Base-by-base conservation (phyloP, 2,113 vertebrate genomes). In the Apistogramma diplotaenia region DNA sequence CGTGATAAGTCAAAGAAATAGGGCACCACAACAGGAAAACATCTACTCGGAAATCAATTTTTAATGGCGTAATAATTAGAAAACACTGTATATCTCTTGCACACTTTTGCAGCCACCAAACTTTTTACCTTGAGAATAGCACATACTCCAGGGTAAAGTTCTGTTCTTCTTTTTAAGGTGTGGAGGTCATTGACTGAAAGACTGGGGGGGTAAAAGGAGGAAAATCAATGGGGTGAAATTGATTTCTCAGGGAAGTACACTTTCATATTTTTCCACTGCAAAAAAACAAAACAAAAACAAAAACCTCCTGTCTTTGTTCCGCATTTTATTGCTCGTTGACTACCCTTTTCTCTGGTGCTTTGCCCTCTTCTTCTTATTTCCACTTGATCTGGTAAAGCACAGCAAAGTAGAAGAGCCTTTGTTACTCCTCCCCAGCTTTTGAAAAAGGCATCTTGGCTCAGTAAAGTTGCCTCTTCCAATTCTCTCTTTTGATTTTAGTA, bases 201-300 rank as follows among this genome's bases (percentile, higher is more conserved):
- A 62, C n/a, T 16, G 54, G 23, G 25, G 51, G 74, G 58, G 58
- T 21, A 49, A 79, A 77, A 86, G 53, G 58, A 80, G 58, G 76
- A 79, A 87, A 83, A 93, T 91, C 89, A 65, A 90, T 93, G 79
- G 35, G 57, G 51, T 60, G 54, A 78, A 81, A 90, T 88, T 81
- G 82, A 92, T 88, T 89, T 87, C 56, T 79, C 53, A 29, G 76
- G 59, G 27, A 89, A 91, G 71, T 43, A 75, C 59, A 56, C 60
- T 76, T 93, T 92, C 65, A 86, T 84, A 80, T 86, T 85, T 84
- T 71, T 71, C 15, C 62, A 8, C 55, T 8, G 35, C 84, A 90
- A 82, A 87, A 83, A 85, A 86, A 70, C 7, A 1, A 86, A 46
- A 2, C 8, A 3, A 2, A 9, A 35, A 35, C 9, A 35, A 35